Conservation (phyloP, 2,888 invertebrate genomes). For the Troides oblongomaculatus region DNA sequence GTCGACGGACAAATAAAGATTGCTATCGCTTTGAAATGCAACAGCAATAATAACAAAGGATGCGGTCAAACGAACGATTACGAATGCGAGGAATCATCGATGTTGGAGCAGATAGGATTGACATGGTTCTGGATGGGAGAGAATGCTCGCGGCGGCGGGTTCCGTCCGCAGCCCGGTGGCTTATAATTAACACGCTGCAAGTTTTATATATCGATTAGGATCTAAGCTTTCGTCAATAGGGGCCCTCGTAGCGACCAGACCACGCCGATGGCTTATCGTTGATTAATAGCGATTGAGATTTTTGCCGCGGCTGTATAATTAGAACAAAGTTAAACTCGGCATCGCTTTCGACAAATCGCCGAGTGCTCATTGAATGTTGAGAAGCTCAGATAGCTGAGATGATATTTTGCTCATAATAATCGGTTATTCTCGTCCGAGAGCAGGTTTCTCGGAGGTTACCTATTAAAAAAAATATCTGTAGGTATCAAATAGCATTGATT, state of each 20-base stretch:
- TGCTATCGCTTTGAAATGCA: constrained; percentile 43
- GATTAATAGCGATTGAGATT: constrained; percentile 78
- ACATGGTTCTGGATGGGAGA: constrained; percentile 52
- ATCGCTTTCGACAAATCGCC: constrained; percentile 66
- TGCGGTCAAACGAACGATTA: constrained; percentile 63
- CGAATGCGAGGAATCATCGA: constrained; percentile 63
- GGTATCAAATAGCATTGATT: background rate
- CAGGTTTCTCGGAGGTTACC: background rate
- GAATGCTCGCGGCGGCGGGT: constrained; percentile 52
- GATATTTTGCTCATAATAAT: constrained; percentile 49
- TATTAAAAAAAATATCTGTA: background rate
- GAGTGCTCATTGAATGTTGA: constrained; percentile 60
- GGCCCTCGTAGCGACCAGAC: constrained; percentile 68
- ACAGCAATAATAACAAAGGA: constrained; percentile 61
- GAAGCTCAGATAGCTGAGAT: constrained; percentile 44
- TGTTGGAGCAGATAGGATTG: constrained; percentile 61
- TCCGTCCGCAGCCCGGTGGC: constrained; percentile 71
- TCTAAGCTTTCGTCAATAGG: constrained; percentile 80
- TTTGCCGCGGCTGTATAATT: constrained; percentile 71
- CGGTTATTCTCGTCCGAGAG: constrained; percentile 31
- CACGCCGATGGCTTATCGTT: constrained; percentile 70
- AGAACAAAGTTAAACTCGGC: constrained; percentile 62
- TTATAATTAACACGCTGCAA: constrained; percentile 79
- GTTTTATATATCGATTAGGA: constrained; percentile 79
- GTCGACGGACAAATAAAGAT: constrained; percentile 40